Evolutionary conservation across 2,113 vertebrate genomes (phyloP), one percentile per base, ranked within the genome.

Genomic region (Anas platyrhynchos): DNA sequence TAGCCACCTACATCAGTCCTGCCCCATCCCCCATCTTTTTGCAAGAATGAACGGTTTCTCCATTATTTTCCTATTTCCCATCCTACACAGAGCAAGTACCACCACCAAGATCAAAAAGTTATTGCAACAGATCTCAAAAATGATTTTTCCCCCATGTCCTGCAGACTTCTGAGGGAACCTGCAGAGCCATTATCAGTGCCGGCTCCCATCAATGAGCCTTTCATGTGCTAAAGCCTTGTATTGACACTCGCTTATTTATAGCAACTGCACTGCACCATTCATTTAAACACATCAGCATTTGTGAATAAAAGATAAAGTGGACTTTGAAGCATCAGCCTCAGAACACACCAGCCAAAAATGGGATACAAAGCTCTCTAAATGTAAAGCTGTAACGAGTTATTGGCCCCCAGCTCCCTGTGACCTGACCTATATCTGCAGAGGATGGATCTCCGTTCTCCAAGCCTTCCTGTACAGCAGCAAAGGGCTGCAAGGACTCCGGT

Each of bases 161-260:
- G 84, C 26, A 18, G 93, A 91, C 91, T 97, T 96, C 94, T 90
- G 94, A 97, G 69, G 83, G 90, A 94, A 85, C 93, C 94, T 90
- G 91, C 97, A 96, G 90, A 96, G 91, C 90, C 94, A 94, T 97
- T 96, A 95, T 96, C 93, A 89, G 90, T 68, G 86, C 83, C 15
- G n/a, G 66, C 68, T 95, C 89, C 94, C 96, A 96, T 93, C 96
- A 97, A 93, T 13, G 34, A 94, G 93, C 72, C 95, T 97, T 97
- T 97, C 95, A 97, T 97, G 91, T 95, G 91, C 92, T 90, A 87
- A 94, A 95, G 88, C 80, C 81, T 95, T 2, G 14, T 97, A 97
- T 92, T 91, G 95, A 96, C 96, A 96, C 81, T 87, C 63, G 50
- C 92, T 97, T 97, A 96, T 97, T 97, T 97, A 97, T 96, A 96